Evolutionary conservation across 2,888 invertebrate species (phyloP).

Genomic region (Chrysolina haemoptera): DNA sequence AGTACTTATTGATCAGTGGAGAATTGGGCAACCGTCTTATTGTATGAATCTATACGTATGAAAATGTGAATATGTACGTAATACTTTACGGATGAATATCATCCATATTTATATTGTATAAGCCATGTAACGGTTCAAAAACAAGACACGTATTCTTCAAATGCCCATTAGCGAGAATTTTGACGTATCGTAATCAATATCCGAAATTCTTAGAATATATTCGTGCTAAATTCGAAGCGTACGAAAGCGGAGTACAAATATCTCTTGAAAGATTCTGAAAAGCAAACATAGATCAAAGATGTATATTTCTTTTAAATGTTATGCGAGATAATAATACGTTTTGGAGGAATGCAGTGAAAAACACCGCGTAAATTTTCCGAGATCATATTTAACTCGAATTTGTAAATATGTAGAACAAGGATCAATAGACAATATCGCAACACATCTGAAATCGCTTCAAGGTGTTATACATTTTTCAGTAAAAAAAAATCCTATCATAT

Average conservation of each 20-base stretch:
- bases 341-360: not conserved
- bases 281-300: slow-evolving; percentile 10
- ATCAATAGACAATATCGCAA: not conserved
- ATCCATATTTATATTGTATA: no score
- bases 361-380: not conserved
- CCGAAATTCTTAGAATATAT: not conserved
- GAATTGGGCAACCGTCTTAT: no score
- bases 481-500: no score
- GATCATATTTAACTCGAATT: not conserved
- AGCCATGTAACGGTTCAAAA: no score
- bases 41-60: no score
- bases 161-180: not conserved
- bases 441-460: not conserved
- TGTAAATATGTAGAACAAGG: not conserved
- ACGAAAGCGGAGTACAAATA: not conserved
- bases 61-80: no score
- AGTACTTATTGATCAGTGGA: no score
- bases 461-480: no score
- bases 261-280: not conserved
- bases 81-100: no score
- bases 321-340: slow-evolving; percentile 1
- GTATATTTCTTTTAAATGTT: slow-evolving; percentile 12
- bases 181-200: not conserved
- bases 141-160: no score
- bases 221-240: not conserved